phyloP scores from a whole-genome alignment of 2,888 invertebrate genomes.

The Dendrolimus pini region DNA sequence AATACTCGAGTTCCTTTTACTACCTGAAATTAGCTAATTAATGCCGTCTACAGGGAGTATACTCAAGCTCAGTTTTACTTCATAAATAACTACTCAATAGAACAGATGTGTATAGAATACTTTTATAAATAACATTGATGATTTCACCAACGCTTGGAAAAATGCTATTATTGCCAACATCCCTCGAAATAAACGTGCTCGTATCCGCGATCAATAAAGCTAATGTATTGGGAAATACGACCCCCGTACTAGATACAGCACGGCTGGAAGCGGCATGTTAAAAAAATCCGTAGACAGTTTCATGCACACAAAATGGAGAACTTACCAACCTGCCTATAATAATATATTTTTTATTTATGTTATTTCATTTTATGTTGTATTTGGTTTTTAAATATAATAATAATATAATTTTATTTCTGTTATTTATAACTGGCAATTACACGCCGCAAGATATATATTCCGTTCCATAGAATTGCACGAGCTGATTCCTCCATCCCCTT shows the following conservation, averaged over 20 bases:
- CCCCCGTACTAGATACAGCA: constrained; percentile 14
- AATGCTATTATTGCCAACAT: constrained; percentile 23
- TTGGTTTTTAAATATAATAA: constrained; percentile 7
- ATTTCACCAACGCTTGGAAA: constrained; percentile 12
- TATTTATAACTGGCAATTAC: constrained; percentile 8
- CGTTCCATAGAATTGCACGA: too few species aligned
- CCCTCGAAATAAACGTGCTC: constrained; percentile 31
- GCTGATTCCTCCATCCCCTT: too few species aligned
- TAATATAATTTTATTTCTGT: constrained; percentile 5
- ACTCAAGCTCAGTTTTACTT: too few species aligned
- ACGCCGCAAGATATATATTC: too few species aligned
- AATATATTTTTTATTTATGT: neutral
- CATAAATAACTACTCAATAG: too few species aligned
- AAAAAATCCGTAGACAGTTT: too few species aligned
- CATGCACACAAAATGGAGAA: too few species aligned
- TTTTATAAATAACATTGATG: constrained; percentile 1
- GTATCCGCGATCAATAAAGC: constrained; percentile 47
- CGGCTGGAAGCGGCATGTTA: constrained; percentile 1
- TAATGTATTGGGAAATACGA: constrained; percentile 52
- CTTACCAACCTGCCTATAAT: neutral
- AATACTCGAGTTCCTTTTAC: too few species aligned
- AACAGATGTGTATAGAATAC: too few species aligned
- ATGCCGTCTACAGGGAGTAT: too few species aligned
- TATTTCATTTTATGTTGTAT: too few species aligned
- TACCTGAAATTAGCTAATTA: too few species aligned